phyloP scores from a whole-genome alignment of 2,888 invertebrate species.

The Lasioglossum morio region DNA sequence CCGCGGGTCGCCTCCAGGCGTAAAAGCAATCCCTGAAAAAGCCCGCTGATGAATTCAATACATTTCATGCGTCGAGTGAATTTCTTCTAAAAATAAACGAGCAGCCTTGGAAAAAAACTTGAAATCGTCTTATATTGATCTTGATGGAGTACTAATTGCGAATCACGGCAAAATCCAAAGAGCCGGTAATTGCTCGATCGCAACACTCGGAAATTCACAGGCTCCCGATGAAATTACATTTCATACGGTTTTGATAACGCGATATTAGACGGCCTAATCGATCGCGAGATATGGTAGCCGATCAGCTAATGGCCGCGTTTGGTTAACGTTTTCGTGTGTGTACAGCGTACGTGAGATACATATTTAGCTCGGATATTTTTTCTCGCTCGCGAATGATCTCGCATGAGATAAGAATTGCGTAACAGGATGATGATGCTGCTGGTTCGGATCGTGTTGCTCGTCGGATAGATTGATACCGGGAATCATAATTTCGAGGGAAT shows the following conservation, averaged over 20 bases:
- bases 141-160: constrained; percentile 14
- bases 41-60: constrained; percentile 16
- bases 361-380: not conserved
- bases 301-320: not conserved
- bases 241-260: not conserved
- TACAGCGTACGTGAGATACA: not conserved
- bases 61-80: not conserved
- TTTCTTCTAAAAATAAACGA: not conserved
- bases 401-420: not conserved
- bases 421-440: not conserved
- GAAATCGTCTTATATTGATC: not conserved
- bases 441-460: not conserved
- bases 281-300: not conserved
- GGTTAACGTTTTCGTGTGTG: not conserved
- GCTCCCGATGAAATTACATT: not conserved
- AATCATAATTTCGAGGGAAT: not conserved
- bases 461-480: not conserved
- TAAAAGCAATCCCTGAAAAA: not conserved
- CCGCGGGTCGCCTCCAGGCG: not conserved
- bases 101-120: not conserved
- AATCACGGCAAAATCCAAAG: not conserved
- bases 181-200: not conserved
- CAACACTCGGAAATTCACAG: not conserved
- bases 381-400: not conserved
- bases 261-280: not conserved